These are phyloP conservation scores for Bungarus multicinctus DNA, from an alignment of 2,113 vertebrate species.

Conservation along the genomic window DNA sequence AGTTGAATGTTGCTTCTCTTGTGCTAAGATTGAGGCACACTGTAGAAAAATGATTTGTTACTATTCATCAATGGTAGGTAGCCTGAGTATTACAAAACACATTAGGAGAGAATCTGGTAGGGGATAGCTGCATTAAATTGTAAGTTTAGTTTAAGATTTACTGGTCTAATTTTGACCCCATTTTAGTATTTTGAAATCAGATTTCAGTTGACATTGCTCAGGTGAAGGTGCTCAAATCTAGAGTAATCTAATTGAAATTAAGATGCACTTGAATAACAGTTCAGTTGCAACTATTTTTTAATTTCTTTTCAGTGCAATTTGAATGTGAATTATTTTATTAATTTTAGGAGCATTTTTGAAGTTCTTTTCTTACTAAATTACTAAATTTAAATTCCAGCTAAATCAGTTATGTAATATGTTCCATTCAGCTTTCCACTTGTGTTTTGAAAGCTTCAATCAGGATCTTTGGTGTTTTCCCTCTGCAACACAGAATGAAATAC, in stretches of 20 bases:
- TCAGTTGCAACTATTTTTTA: background rate
- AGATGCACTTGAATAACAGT: background rate
- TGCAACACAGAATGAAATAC: background rate
- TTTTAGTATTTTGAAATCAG: background rate
- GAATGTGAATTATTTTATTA: background rate
- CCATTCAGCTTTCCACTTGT: background rate
- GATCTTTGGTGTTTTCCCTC: accelerated
- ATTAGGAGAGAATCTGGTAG: background rate
- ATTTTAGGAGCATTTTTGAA: background rate
- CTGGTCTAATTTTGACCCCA: background rate
- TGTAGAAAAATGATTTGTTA: accelerated
- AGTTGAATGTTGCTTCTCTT: background rate
- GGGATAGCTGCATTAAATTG: background rate
- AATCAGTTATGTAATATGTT: background rate
- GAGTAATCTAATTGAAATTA: background rate
- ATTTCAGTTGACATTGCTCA: background rate
- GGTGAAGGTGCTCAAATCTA: background rate
- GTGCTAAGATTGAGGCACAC: background rate
- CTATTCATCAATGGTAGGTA: background rate
- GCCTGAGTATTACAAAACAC: background rate
- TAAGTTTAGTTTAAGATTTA: background rate
- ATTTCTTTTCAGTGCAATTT: background rate
- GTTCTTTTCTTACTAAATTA: background rate
- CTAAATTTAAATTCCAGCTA: background rate
- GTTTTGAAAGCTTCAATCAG: background rate